A percentile compares a stretch with the other conserved stretches of the same genome.
Conservation (phyloP, 1,140 invertebrate genomes). For the Drosophila kurseongensis region DNA sequence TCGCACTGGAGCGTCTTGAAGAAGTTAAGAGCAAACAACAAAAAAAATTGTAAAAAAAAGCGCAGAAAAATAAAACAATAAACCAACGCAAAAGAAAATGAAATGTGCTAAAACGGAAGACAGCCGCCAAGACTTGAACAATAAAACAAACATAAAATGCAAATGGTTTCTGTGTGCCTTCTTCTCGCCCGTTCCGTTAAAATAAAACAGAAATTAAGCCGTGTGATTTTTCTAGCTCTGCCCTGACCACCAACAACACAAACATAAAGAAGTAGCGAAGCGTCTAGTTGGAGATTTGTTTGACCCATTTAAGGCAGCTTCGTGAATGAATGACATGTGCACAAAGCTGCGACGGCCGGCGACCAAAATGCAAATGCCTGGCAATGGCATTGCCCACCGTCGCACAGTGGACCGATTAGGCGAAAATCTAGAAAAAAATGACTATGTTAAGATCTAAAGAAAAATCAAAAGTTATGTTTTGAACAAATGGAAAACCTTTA, state of each 20-base stretch:
- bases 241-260: slow-evolving; percentile 34
- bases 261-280: slow-evolving; percentile 17
- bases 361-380: slow-evolving; percentile 70
- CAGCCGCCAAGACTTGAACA: slow-evolving; percentile 43
- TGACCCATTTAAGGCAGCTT: slow-evolving; percentile 66
- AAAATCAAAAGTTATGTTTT: not conserved
- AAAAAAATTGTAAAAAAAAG: slow-evolving; percentile 3
- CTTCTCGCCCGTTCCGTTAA: slow-evolving; percentile 56
- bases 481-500: too few species aligned
- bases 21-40: slow-evolving; percentile 1
- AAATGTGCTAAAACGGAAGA: slow-evolving; percentile 52
- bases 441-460: not conserved
- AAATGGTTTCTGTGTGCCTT: slow-evolving; percentile 46
- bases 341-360: slow-evolving; percentile 66
- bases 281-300: slow-evolving; percentile 69
- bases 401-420: slow-evolving; percentile 12
- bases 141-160: slow-evolving; percentile 82
- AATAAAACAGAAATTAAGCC: slow-evolving; percentile 78
- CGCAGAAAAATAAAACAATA: slow-evolving; percentile 25
- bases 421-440: not conserved
- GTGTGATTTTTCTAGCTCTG: slow-evolving; percentile 72
- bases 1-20: slow-evolving; percentile 2
- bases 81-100: slow-evolving; percentile 50
- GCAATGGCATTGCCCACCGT: slow-evolving; percentile 50
- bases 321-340: slow-evolving; percentile 73